Evolutionary conservation across 2,797 vertebrate genomes (phyloP), one percentile per base, ranked within the genome.

Genomic region (Smutsia gigantea): DNA sequence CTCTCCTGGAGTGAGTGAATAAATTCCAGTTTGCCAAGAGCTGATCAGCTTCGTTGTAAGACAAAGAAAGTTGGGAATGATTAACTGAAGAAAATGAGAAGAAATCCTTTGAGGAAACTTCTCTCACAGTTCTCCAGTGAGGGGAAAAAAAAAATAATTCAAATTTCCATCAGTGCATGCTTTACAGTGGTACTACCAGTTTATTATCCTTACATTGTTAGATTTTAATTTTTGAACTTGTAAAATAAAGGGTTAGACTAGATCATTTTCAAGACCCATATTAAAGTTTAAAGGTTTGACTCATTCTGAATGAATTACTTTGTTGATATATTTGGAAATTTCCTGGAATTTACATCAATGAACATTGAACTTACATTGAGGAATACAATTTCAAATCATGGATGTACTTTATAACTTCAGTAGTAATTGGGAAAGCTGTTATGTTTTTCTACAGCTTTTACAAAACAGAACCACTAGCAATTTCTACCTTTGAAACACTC

Each of bases 401-500:
- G 55, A 61, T 71, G 13, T 19, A 51, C 31, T 69, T 95, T 69
- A 63, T 78, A 94, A 74, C n/a, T 37, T 53, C 1, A 78, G 12
- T 34, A 79, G 46, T 13, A 55, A 55, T 37, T 81, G 10, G 2
- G 8, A 84, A 89, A 71, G 34, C 12, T 64, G 29, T 42, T 75
- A 72, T 25, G 46, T 72, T 77, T 94, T 74, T 55, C 27, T 34
- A 63, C 27, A 57, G 4, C 46, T 49, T 87, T 77, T 18, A 53
- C 34, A 59, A 63, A 93, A 25, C 2, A 77, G 31, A 69, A 64
- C 4, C 23, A 63, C 27, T 81, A 51, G 53, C 64, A 63, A 39
- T 25, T 64, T 95, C 61, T 61, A 87, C 79, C 37, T 93, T 77
- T 77, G 77, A 93, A 92, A 91, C 9, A 49, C 71, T 39, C 17